Evolutionary conservation across 2,797 vertebrate species (phyloP).

Genomic region (Cuniculus paca): DNA sequence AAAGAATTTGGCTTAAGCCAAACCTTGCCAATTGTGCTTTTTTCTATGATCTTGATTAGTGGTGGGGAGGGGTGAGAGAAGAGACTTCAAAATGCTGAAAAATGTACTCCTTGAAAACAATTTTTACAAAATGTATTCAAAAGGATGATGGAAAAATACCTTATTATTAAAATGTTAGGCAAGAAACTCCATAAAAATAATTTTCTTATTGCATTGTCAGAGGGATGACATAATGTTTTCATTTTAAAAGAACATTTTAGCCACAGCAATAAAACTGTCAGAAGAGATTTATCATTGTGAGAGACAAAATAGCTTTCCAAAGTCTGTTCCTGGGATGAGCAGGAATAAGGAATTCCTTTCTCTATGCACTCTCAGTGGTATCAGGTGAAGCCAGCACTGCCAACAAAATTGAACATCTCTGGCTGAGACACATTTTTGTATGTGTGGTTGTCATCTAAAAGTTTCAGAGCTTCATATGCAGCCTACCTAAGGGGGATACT

Average conservation of each 20-base stretch:
- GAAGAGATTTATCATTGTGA: conserved; percentile 50
- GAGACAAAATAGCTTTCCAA: neutral
- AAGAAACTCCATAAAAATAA: conserved; percentile 49
- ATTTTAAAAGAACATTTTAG: conserved; percentile 71
- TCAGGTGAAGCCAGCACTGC: neutral
- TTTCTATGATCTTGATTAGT: neutral
- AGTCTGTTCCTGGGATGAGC: neutral
- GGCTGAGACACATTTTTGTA: neutral
- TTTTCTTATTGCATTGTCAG: conserved; percentile 61
- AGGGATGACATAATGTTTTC: conserved; percentile 73
- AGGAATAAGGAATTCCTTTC: neutral
- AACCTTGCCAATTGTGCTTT: neutral
- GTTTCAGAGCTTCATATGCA: neutral
- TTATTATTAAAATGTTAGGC: conserved; percentile 51
- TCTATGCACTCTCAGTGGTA: neutral
- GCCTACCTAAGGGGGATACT: neutral
- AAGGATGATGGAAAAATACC: conserved; percentile 54
- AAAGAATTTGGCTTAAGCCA: neutral
- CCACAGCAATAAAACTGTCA: conserved; percentile 67
- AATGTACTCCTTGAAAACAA: conserved; percentile 17
- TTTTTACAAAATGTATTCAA: neutral
- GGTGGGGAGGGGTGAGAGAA: neutral
- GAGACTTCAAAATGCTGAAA: conserved; percentile 13
- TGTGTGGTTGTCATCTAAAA: neutral
- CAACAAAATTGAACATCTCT: neutral